Evolutionary conservation across 2,888 invertebrate genomes (phyloP).

Genomic region (Drosophila diplacantha): DNA sequence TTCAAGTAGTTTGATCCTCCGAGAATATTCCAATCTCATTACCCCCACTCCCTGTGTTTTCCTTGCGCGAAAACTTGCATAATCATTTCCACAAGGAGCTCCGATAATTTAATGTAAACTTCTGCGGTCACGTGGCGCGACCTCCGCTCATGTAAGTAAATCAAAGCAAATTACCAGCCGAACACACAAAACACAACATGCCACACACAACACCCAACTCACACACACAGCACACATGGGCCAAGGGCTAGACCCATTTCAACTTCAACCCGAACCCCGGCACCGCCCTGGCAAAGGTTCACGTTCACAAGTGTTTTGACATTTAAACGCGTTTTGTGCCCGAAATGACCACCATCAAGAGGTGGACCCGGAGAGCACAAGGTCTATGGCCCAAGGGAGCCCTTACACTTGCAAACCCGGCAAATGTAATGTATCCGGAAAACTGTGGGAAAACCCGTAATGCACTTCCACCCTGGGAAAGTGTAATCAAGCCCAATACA

Average conservation of each 20-base stretch:
- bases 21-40: constrained; percentile 25
- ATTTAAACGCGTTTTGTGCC: constrained; percentile 59
- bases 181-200: constrained; percentile 33
- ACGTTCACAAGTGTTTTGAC: constrained; percentile 69
- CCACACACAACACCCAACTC: constrained; percentile 30
- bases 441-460: constrained; percentile 57
- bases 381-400: constrained; percentile 63
- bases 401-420: constrained; percentile 61
- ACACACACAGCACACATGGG: constrained; percentile 34
- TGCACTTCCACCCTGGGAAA: constrained; percentile 50
- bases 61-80: constrained; percentile 35
- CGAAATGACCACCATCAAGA: constrained; percentile 63
- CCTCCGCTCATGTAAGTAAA: constrained; percentile 49
- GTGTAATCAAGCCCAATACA: constrained; percentile 6
- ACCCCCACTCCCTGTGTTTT: constrained; percentile 18
- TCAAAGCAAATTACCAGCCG: constrained; percentile 57
- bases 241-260: constrained; percentile 26
- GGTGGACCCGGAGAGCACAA: constrained; percentile 26
- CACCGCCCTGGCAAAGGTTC: constrained; percentile 31
- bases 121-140: constrained; percentile 66
- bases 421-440: constrained; percentile 29
- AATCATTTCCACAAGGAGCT: constrained; percentile 41
- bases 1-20: constrained; percentile 1
- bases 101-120: constrained; percentile 68
- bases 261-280: constrained; percentile 19